Evolutionary conservation across 2,888 invertebrate species (phyloP), one percentile per base, ranked within the genome.

Genomic region (Suillia variegata): DNA sequence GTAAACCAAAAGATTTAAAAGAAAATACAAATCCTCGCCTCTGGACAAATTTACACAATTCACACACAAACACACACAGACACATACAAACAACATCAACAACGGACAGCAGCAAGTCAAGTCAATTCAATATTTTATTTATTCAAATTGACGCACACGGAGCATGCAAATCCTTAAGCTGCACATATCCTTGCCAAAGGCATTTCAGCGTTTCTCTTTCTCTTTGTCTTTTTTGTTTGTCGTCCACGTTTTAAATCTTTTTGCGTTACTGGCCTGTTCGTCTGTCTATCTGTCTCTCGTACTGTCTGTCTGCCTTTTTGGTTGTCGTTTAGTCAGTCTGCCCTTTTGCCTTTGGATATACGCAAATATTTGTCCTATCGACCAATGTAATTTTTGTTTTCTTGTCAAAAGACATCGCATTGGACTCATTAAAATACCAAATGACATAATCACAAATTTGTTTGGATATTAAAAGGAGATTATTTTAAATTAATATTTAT

Each of bases 301-400:
- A 21, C 31, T 22, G n/a, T n/a, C n/a, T n/a, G n/a, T n/a, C n/a
- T n/a, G n/a, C n/a, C n/a, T n/a, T n/a, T n/a, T n/a, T n/a, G n/a
- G n/a, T n/a, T n/a, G 26, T 26, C 5, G 26, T 26, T 26, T 31
- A 34, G n/a, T n/a, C n/a, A n/a, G n/a, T n/a, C n/a, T n/a, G n/a
- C n/a, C n/a, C n/a, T n/a, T n/a, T n/a, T n/a, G n/a, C 5, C 6
- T 26, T 26, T 31, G 22, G 17, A 33, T 12, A 10, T n/a, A 57
- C 61, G 45, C 53, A 58, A 58, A 58, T 54, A 58, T 58, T 58
- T 58, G 48, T 21, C 31, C 34, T 53, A 49, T 60, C 31, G 60
- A 50, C 53, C 48, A 56, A 38, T 34, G 53, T 34, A 53, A 53
- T 57, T 56, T 57, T 47, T 52, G 24, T 52, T n/a, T 42, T 54